Base-by-base conservation (phyloP, 2,888 invertebrate species). In the Drosophila mercatorum region DNA sequence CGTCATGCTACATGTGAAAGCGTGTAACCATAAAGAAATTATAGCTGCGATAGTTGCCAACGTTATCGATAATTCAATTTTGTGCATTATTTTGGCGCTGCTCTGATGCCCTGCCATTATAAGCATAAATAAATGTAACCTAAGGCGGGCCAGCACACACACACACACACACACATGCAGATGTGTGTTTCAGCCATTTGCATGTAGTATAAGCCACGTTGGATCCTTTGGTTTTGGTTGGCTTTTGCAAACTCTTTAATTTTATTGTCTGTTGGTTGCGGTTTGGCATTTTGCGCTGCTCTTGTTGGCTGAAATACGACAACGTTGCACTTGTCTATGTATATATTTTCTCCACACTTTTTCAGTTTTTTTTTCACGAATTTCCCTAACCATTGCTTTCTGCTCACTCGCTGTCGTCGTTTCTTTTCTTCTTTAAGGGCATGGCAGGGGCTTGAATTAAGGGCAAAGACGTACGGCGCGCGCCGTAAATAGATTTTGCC, bases 21-120 rank as follows among this genome's bases (percentile, higher is more conserved):
- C 65, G 81, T 86, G 75, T 75, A 81, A 75, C 88, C 89, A 83
- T 88, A 81, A 88, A 88, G 88, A 79, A 89, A 88, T 88, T 87
- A 89, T 80, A 65, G 80, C 74, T 70, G 78, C 83, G 75, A 81
- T 79, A 79, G 82, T 83, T 84, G 70, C 55, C 85, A 80, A 66
- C 81, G 77, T 66, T 79, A 79, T 90, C 90, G 89, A 89, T 89
- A 89, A 89, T 89, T 89, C 89, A 89, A 89, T 89, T 90, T 86
- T 81, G 82, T 88, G 86, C 82, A 87, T 89, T 89, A 89, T 90
- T 90, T 89, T 79, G 85, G 80, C 72, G 88, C 73, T 87, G 60
- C 71, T 70, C 73, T 82, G 89, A 85, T 81, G 89, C 76, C 69
- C 65, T 59, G 80, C 84, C 89, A 82, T 89, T 89, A 85, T 81